Conservation (phyloP, 2,888 invertebrate species). For the Thelaira solivaga region DNA sequence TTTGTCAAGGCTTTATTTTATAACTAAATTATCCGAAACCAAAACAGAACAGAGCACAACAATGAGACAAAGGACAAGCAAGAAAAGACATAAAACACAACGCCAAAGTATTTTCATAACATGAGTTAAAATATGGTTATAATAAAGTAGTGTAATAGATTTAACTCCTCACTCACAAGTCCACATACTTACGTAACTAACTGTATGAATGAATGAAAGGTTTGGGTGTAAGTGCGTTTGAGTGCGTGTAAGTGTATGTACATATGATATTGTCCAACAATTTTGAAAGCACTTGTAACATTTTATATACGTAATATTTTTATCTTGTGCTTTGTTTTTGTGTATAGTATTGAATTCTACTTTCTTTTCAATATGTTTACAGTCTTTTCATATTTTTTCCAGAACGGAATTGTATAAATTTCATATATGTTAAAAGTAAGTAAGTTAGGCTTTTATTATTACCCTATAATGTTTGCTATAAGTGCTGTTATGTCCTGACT, state of each 20-base stretch:
- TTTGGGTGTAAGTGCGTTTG: not conserved
- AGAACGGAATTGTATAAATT: not conserved
- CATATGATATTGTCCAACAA: constrained; percentile 8
- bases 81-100: not conserved
- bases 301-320: not conserved
- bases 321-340: not conserved
- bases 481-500: constrained; percentile 33
- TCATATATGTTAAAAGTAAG: not conserved
- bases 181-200: not conserved
- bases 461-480: not conserved
- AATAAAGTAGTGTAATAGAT: constrained; percentile 43
- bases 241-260: not conserved
- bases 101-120: not conserved
- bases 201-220: not conserved
- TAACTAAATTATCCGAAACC: constrained; percentile 50
- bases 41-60: too few relatives aligned
- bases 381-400: not conserved
- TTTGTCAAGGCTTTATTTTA: constrained; percentile 56
- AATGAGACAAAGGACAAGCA: constrained; percentile 17
- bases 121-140: constrained; percentile 23
- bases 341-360: not conserved
- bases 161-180: constrained; percentile 11
- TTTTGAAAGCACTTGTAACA: constrained; percentile 21
- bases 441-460: constrained; percentile 16
- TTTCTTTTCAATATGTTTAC: not conserved